Percentiles rank a stretch among this genome's conserved stretches.
Conservation (phyloP, 2,888 invertebrate genomes). For the Cheilosia vulpina region DNA sequence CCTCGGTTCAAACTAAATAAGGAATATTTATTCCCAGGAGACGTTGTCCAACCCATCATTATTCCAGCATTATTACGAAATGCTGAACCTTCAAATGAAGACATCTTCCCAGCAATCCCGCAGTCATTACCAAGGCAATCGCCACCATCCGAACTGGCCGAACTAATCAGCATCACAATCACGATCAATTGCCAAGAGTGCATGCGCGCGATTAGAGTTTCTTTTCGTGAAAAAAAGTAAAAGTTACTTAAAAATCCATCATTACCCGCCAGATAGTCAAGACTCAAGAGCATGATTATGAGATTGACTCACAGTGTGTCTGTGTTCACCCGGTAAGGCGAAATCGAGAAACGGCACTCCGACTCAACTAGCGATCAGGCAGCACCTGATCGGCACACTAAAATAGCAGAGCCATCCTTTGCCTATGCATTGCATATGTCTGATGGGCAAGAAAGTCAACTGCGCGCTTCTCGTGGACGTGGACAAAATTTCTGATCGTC, state of each 20-base stretch:
- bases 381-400: constrained; percentile 69
- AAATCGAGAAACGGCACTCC: constrained; percentile 36
- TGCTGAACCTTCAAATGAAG: constrained; percentile 40
- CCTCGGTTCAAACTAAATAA: not conserved
- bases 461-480: constrained; percentile 45
- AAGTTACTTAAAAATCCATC: constrained; percentile 74
- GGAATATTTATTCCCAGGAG: not conserved
- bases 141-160: constrained; percentile 27
- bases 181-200: constrained; percentile 51
- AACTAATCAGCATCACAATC: constrained; percentile 69
- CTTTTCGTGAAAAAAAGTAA: constrained; percentile 71
- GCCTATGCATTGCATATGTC: not conserved
- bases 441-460: constrained; percentile 44
- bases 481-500: constrained; percentile 62
- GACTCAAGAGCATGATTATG: constrained; percentile 41
- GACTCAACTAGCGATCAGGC: constrained; percentile 28
- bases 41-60: not conserved
- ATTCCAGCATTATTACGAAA: constrained; percentile 19
- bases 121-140: constrained; percentile 55
- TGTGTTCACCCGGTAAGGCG: constrained; percentile 15
- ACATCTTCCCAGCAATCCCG: constrained; percentile 54
- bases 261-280: constrained; percentile 41
- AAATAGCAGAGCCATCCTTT: constrained; percentile 59
- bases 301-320: constrained; percentile 44
- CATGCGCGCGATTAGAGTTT: constrained; percentile 56